These are phyloP conservation scores for Virgularia gustaviana DNA, from an alignment of 92 coral and sea anemone species.

Conservation along the genomic window DNA sequence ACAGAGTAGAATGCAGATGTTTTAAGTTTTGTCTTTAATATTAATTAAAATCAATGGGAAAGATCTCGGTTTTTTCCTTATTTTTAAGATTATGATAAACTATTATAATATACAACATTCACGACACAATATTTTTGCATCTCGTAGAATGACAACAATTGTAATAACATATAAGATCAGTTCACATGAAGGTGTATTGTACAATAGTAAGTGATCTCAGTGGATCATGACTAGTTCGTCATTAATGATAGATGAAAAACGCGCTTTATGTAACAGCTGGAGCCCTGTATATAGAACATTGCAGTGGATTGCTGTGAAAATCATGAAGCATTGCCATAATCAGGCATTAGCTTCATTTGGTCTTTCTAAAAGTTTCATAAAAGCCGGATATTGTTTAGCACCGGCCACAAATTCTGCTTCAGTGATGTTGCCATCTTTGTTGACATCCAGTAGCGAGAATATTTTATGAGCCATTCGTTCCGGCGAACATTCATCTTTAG, in stretches of 20 bases:
- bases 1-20: too few species aligned
- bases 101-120: neutral
- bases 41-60: neutral
- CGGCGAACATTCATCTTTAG: conserved; percentile 92
- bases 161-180: neutral
- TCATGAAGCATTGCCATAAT: neutral
- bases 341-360: conserved; percentile 69
- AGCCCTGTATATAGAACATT: neutral
- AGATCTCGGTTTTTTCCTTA: neutral
- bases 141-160: neutral
- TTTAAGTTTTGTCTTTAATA: too few species aligned
- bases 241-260: conserved; percentile 31
- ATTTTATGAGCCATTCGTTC: conserved; percentile 94
- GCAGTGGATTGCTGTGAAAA: neutral
- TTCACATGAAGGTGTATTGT: conserved; percentile 1
- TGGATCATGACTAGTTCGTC: conserved; percentile 12
- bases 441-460: conserved; percentile 80
- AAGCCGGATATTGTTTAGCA: conserved; percentile 87
- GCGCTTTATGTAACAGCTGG: conserved; percentile 17
- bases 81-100: neutral
- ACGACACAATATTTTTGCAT: conserved; percentile 1
- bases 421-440: conserved; percentile 85
- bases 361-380: conserved; percentile 93
- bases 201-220: conserved; percentile 21
- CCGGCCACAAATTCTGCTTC: conserved; percentile 93